Conservation (phyloP, 2,888 invertebrate species). For the Andrena praecox region DNA sequence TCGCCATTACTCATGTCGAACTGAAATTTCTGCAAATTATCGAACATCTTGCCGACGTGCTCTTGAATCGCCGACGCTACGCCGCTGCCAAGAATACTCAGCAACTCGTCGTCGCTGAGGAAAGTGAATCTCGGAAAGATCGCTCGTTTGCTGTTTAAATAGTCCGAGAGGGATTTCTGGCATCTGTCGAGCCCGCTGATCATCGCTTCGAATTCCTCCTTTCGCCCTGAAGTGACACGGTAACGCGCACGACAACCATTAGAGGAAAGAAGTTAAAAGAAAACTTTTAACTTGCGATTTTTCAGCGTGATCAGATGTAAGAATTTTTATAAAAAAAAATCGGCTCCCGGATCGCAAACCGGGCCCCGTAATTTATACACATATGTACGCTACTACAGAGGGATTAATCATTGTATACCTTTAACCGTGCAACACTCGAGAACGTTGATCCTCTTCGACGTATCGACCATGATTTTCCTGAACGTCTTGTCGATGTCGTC, state of each 20-base stretch:
- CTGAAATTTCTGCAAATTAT: constrained; percentile 92
- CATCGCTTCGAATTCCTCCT: constrained; percentile 91
- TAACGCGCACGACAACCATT: background rate
- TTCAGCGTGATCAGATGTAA: no score
- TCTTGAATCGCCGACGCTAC: constrained; percentile 94
- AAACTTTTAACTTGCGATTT: no score
- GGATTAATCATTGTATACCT: constrained; percentile 54
- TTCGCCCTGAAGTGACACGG: constrained; percentile 86
- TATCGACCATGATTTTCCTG: constrained; percentile 94
- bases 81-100: constrained; percentile 95
- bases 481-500: constrained; percentile 94
- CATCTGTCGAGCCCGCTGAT: constrained; percentile 93
- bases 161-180: constrained; percentile 96
- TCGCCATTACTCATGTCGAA: constrained; percentile 89
- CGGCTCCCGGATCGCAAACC: no score
- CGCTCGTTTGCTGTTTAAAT: constrained; percentile 94
- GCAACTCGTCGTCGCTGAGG: constrained; percentile 96
- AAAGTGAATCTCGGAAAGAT: constrained; percentile 97
- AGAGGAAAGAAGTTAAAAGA: no score
- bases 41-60: constrained; percentile 98
- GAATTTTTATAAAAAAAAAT: no score
- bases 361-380: no score
- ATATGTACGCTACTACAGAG: no score
- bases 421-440: constrained; percentile 91
- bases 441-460: constrained; percentile 92